phyloP scores from a whole-genome alignment of 1,140 invertebrate genomes.

The Drosophila busckii region DNA sequence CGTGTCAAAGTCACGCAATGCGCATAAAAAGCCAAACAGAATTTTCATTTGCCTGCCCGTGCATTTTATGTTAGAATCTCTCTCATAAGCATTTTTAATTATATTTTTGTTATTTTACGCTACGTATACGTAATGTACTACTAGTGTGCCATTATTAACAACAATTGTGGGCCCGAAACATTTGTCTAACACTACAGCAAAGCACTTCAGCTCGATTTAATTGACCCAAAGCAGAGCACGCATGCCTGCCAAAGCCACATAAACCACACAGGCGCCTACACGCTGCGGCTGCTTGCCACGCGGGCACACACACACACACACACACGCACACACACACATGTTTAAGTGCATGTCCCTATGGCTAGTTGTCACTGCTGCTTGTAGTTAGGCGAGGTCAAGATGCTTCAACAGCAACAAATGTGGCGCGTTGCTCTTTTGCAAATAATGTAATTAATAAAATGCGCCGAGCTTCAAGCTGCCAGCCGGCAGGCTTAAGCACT shows the following conservation, averaged over 20 bases:
- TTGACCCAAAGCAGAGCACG: too few relatives aligned
- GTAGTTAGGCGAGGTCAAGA: constrained; percentile 35
- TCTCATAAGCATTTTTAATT: constrained; percentile 59
- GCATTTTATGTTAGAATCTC: constrained; percentile 49
- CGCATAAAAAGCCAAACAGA: constrained; percentile 63
- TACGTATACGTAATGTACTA: too few relatives aligned
- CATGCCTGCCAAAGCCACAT: too few relatives aligned
- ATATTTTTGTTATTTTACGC: constrained; percentile 72
- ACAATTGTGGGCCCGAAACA: too few relatives aligned
- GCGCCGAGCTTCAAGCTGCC: too few relatives aligned
- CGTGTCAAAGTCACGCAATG: constrained; percentile 55
- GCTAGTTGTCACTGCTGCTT: constrained; percentile 31
- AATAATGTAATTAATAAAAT: too few relatives aligned
- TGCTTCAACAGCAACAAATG: constrained; percentile 21
- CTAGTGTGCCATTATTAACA: too few relatives aligned
- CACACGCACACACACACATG: background rate
- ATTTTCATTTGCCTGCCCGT: constrained; percentile 42
- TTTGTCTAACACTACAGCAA: too few relatives aligned
- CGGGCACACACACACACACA: constrained; percentile 3
- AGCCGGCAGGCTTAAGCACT: too few relatives aligned
- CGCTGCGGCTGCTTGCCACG: constrained; percentile 43
- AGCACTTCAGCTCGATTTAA: too few relatives aligned
- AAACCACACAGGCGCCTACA: constrained; percentile 32
- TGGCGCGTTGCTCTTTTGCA: too few relatives aligned
- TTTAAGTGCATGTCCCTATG: constrained; percentile 10